Base-by-base conservation (phyloP, 2,113 vertebrate species). In the Pseudorectes ferrugineus region DNA sequence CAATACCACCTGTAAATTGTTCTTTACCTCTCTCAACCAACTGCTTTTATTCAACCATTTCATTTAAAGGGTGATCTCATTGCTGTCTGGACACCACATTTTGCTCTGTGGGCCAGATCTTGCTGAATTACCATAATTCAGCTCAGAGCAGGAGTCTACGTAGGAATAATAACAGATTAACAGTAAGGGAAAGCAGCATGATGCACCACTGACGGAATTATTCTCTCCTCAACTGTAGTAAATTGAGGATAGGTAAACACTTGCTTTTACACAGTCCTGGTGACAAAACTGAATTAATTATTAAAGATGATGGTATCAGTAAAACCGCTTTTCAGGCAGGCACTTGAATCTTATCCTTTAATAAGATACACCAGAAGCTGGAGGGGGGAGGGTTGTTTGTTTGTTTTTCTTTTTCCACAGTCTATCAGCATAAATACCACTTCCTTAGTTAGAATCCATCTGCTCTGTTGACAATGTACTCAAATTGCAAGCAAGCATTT, bases 401-500 rank as follows among this genome's bases (percentile, higher is more conserved):
- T 95, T 96, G 61, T 66, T 94, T 93, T 94, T 66, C 63, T 68
- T 94, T 95, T 95, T 24, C 58, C 38, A 57, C 38, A 89, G 51
- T 52, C 85, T 88, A 96, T 90, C 89, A 95, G 85, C 89, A 92
- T 92, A 97, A 93, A 85, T 88, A 91, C 84, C 86, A 92, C 83
- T 95, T 89, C 62, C 81, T 94, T 92, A 88, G 42, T 93, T 77
- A 63, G 76, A 95, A 97, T 81, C 80, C 96, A 91, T 94, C 87
- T 89, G 90, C 36, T 94, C 51, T 67, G 72, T 84, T 97, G 96
- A 96, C 88, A 95, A 63, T 85, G 75, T 88, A 92, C 97, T 97
- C 82, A 96, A 95, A 97, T 95, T 89, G 87, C 76, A 95, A 97
- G 94, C 84, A 92, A 97, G 92, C 42, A 92, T 92, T 96, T 97